These are phyloP conservation scores for Sarcophaga rosellei DNA, from an alignment of 2,888 invertebrate genomes.

Conservation along the genomic window DNA sequence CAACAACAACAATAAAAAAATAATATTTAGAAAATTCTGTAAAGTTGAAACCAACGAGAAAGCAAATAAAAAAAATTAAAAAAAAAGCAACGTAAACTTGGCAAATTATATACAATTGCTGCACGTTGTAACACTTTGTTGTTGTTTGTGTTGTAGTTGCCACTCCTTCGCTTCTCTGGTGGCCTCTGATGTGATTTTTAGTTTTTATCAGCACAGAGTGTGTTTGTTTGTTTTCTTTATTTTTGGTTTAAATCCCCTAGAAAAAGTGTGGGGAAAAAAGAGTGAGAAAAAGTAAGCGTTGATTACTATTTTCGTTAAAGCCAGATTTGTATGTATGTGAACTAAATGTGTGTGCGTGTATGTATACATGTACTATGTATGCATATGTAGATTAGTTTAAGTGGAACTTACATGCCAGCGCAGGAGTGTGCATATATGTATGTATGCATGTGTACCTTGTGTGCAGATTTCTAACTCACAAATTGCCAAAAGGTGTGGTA, in stretches of 20 bases:
- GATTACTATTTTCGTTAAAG: slow-evolving; percentile 59
- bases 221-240: too few relatives aligned
- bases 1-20: not conserved
- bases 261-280: slow-evolving; percentile 4
- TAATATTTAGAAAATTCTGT: not conserved
- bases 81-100: slow-evolving; percentile 48
- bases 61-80: slow-evolving; percentile 5
- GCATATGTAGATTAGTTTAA: not conserved
- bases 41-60: slow-evolving; percentile 25
- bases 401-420: not conserved
- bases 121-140: slow-evolving; percentile 55
- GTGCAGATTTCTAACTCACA: slow-evolving; percentile 48
- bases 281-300: slow-evolving; percentile 23
- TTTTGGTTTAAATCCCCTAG: slow-evolving; percentile 17
- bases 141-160: slow-evolving; percentile 29
- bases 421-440: not conserved
- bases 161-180: not conserved
- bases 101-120: slow-evolving; percentile 66
- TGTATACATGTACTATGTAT: slow-evolving; percentile 3
- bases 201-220: slow-evolving; percentile 25
- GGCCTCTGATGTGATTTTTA: slow-evolving; percentile 40
- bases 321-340: slow-evolving; percentile 29
- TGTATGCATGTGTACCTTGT: not conserved
- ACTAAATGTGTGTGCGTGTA: slow-evolving; percentile 17
- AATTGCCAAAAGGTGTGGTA: slow-evolving; percentile 63